phyloP scores from a whole-genome alignment of 2,113 vertebrate genomes.

The Spheniscus mendiculus region DNA sequence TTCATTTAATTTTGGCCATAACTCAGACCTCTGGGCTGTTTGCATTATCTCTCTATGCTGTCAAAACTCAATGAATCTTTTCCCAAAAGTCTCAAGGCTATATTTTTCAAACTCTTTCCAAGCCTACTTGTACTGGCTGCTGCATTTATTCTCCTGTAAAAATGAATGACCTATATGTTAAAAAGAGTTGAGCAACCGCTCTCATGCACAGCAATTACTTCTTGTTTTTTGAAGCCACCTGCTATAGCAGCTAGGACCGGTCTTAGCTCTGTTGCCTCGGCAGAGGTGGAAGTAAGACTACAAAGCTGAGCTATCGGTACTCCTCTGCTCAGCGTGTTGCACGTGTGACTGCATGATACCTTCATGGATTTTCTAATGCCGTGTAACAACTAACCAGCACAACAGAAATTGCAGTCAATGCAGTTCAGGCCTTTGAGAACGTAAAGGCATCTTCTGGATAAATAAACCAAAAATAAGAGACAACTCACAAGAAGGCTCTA shows the following conservation, averaged over 20 bases:
- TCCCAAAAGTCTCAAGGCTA: background rate
- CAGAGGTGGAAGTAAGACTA: background rate
- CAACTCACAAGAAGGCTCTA: background rate
- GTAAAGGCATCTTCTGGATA: background rate
- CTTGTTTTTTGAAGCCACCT: background rate
- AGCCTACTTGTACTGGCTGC: background rate
- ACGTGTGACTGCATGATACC: background rate
- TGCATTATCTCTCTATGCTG: background rate
- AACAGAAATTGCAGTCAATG: background rate
- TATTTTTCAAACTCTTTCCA: constrained; percentile 14
- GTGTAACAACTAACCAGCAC: background rate
- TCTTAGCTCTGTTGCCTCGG: background rate
- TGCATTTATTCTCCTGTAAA: background rate
- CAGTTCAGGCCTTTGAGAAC: background rate
- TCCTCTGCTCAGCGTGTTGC: background rate
- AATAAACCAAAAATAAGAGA: constrained; percentile 19
- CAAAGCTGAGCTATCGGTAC: background rate
- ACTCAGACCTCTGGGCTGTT: background rate
- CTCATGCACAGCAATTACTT: background rate
- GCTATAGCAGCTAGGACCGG: background rate
- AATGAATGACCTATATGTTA: background rate
- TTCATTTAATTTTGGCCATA: background rate
- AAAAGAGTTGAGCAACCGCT: background rate
- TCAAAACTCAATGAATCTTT: background rate
- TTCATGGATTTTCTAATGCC: background rate